Evolutionary conservation across 1,140 invertebrate species (phyloP), one percentile per base, ranked within the genome.

Genomic region (Trichonephila clavipes): DNA sequence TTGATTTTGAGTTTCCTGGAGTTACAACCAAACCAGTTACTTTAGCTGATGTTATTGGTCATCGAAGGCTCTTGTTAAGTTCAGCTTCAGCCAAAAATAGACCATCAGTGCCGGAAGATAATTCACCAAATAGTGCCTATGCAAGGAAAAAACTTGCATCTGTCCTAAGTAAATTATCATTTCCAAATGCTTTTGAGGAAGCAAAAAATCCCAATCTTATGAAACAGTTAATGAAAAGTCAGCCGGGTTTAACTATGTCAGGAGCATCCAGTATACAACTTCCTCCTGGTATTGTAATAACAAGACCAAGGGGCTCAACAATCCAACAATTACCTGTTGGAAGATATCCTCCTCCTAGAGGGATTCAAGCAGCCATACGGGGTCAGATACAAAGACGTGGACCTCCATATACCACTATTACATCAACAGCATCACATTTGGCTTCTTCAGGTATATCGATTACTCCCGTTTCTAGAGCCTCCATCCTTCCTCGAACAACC

Each of bases 1-100:
- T 97, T 16, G 98, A 99, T 95, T 98, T 98, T 98, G 98, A 99
- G 95, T 95, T 94, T 94, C 98, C 98, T 4, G 98, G 98, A 5
- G 98, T 99, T 96, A 98, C 99, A 96, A 98, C 98, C 69, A 95
- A 96, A 94, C 95, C 95, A 16, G 95, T 95, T 16, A 95, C 95
- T 7, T 94, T 95, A 82, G 94, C 93, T 21, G 95, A 95, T 90
- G 94, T 95, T 58, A 21, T 88, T 64, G 92, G 92, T n/a, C 92
- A 93, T 64, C 34, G 92, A 59, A 93, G 92, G 51, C 28, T 93
- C 5, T 34, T 93, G 16, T 64, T 93, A 12, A 88, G 64, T 34
- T 93, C 92, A 44, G 59, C 82, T 34, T 34, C 72, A 40, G 66
- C 51, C 14, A 88, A 88, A 61, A 85, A 77, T n/a, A 59, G 72